phyloP scores from a whole-genome alignment of 2,888 invertebrate genomes.

The Enchytraeus crypticus region DNA sequence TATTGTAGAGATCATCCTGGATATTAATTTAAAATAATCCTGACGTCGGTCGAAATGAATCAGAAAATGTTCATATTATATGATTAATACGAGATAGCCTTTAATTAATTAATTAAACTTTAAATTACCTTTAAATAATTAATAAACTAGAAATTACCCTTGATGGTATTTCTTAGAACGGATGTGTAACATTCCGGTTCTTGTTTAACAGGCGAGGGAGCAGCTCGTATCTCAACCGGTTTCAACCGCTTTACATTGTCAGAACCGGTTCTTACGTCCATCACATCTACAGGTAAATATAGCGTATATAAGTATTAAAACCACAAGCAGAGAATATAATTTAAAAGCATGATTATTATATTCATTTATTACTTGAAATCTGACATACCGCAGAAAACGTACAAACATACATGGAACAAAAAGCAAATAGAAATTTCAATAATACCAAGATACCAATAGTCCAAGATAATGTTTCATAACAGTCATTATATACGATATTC shows the following conservation, averaged over 20 bases:
- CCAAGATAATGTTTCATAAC: too few species aligned
- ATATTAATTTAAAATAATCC: too few species aligned
- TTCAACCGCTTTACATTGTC: neutral
- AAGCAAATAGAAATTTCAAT: too few species aligned
- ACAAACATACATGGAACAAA: too few species aligned
- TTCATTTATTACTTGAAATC: too few species aligned
- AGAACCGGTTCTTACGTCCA: neutral
- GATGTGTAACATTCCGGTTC: conserved; percentile 14
- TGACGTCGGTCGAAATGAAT: too few species aligned
- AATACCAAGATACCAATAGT: too few species aligned
- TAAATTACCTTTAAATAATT: neutral
- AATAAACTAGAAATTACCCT: neutral
- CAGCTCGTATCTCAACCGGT: neutral
- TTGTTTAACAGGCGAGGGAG: neutral
- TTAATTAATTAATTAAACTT: neutral
- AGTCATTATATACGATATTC: too few species aligned
- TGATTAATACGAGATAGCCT: neutral
- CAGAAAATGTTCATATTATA: neutral
- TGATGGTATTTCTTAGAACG: conserved; percentile 12
- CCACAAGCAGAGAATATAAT: too few species aligned
- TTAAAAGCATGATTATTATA: too few species aligned
- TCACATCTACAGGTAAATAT: neutral
- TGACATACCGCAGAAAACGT: too few species aligned
- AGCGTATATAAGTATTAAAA: too few species aligned
- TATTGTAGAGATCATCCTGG: neutral